These are phyloP conservation scores for Drosophila bocqueti DNA, from an alignment of 1,140 invertebrate genomes.

Conservation along the genomic window DNA sequence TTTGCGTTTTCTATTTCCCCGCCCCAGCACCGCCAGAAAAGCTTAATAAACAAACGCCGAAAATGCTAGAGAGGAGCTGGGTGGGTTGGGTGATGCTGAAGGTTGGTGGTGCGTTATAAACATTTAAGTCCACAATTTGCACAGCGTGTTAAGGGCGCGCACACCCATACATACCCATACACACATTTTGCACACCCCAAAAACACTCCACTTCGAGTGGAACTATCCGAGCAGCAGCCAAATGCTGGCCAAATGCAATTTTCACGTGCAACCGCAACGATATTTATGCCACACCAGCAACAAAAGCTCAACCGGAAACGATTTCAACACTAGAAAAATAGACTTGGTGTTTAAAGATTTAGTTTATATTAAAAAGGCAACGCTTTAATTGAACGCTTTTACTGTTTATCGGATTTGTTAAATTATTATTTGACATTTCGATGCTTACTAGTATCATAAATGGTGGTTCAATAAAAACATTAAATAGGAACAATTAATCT, in stretches of 20 bases:
- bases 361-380: too few relatives aligned
- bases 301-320: constrained; percentile 60
- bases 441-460: too few relatives aligned
- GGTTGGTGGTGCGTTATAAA: constrained; percentile 66
- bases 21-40: constrained; percentile 54
- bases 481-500: too few relatives aligned
- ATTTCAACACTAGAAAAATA: constrained; percentile 34
- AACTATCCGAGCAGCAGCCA: constrained; percentile 44
- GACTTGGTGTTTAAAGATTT: rapidly evolving
- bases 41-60: constrained; percentile 80
- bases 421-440: too few relatives aligned
- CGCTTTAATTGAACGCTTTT: rapidly evolving
- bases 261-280: constrained; percentile 83
- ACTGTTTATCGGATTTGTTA: not conserved
- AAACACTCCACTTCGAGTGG: constrained; percentile 32
- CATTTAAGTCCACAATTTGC: constrained; percentile 83
- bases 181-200: constrained; percentile 17
- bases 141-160: constrained; percentile 59
- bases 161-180: constrained; percentile 12
- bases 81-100: constrained; percentile 14
- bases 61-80: constrained; percentile 43
- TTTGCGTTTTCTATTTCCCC: constrained; percentile 24
- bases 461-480: too few relatives aligned
- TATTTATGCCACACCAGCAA: constrained; percentile 81
- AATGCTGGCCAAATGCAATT: constrained; percentile 79